A percentile compares a stretch with the other conserved stretches of the same genome.
These are phyloP conservation scores for Adrianichthys oophorus DNA, from an alignment of 2,797 vertebrate species.

Conservation along the genomic window DNA sequence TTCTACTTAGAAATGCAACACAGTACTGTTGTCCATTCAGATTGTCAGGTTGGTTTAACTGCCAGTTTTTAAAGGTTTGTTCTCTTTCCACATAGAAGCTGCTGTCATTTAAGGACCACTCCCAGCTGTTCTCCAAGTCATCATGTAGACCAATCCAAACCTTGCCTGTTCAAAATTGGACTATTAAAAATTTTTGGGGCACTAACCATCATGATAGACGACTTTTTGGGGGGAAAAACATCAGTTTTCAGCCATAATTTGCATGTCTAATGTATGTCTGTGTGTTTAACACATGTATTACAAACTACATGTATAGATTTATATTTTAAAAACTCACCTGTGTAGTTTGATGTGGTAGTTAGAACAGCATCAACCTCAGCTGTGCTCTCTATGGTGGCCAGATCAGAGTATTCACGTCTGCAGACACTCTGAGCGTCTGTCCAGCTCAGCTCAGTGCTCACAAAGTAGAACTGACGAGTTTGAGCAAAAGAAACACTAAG, in stretches of 20 bases:
- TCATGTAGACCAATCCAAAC: constrained; percentile 52
- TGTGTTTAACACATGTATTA: not conserved
- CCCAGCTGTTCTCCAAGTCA: constrained; percentile 42
- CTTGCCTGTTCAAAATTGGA: constrained; percentile 22
- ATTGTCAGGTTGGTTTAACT: fast-evolving
- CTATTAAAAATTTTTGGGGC: too few relatives aligned
- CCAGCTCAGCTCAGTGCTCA: constrained; percentile 21
- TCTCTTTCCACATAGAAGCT: constrained; percentile 30
- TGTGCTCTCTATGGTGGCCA: constrained; percentile 38
- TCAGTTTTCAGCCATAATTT: too few relatives aligned
- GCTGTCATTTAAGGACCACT: constrained; percentile 48
- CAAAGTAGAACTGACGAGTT: constrained; percentile 38
- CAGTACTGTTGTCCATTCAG: not conserved
- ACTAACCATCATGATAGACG: too few relatives aligned
- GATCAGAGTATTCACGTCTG: constrained; percentile 28
- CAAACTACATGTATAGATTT: not conserved
- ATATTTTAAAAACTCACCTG: constrained; percentile 23
- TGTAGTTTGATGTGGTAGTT: not conserved
- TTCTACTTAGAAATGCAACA: not conserved
- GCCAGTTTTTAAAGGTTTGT: constrained; percentile 37
- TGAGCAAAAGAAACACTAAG: constrained; percentile 5
- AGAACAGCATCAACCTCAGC: constrained; percentile 15
- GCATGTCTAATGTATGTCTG: not conserved
- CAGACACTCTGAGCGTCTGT: constrained; percentile 38
- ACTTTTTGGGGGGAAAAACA: too few relatives aligned